A percentile compares a stretch with the other conserved stretches of the same genome.
Evolutionary conservation across 1,140 invertebrate genomes (phyloP).

Genomic region (Drosophila bocki): DNA sequence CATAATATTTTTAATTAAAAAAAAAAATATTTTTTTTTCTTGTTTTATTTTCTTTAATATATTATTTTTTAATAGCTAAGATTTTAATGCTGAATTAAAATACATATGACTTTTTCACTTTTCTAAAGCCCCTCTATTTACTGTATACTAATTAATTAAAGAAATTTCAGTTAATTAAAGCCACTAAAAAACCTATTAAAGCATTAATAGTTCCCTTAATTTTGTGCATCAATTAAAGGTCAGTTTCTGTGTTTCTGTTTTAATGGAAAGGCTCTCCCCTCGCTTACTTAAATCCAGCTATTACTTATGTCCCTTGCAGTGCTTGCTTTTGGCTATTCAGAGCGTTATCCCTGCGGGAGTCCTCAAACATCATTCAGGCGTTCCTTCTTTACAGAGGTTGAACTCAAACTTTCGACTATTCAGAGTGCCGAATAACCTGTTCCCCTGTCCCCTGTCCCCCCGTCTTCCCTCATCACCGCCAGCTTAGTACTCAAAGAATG

Average conservation of each 20-base stretch:
- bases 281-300: not conserved
- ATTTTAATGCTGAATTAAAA: no score
- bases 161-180: no score
- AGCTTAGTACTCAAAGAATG: slow-evolving; percentile 40
- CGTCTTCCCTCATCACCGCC: not conserved
- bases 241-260: not conserved
- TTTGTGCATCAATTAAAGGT: not conserved
- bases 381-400: slow-evolving; percentile 3
- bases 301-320: slow-evolving; percentile 16
- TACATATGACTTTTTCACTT: no score
- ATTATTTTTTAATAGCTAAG: no score
- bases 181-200: not conserved
- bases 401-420: slow-evolving; percentile 27
- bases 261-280: not conserved
- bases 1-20: no score
- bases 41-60: no score
- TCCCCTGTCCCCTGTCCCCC: not conserved
- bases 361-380: slow-evolving; percentile 34
- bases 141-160: no score
- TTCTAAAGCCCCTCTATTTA: no score
- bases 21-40: no score
- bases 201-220: not conserved
- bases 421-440: slow-evolving; percentile 16
- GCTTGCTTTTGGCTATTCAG: not conserved
- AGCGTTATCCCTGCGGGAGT: slow-evolving; percentile 19